These are phyloP conservation scores for Neodon shergylaensis DNA, from an alignment of 2,113 vertebrate genomes.

Conservation along the genomic window DNA sequence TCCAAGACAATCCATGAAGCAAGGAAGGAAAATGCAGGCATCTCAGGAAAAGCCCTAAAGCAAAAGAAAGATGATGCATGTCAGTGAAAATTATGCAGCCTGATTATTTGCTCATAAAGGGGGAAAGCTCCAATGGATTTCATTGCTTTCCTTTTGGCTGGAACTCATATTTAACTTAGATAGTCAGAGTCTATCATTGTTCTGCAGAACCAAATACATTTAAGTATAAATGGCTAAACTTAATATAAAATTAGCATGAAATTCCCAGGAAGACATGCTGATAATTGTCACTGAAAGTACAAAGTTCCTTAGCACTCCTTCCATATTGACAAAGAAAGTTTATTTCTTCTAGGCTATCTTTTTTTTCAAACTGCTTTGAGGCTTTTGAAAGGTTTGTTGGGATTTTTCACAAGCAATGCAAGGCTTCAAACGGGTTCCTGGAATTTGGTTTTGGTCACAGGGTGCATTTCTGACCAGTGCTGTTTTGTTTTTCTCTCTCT, in stretches of 20 bases:
- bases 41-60: slow-evolving; percentile 41
- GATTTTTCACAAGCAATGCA: slow-evolving; percentile 48
- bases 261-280: slow-evolving; percentile 32
- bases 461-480: slow-evolving; percentile 37
- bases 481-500: slow-evolving; percentile 34
- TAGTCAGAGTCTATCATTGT: slow-evolving; percentile 27
- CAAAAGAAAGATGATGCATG: slow-evolving; percentile 35
- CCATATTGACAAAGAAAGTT: neutral
- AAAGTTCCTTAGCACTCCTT: slow-evolving; percentile 6
- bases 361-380: slow-evolving; percentile 49
- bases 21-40: neutral
- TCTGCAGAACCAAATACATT: slow-evolving; percentile 47
- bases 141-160: neutral
- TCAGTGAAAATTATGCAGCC: slow-evolving; percentile 1
- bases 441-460: slow-evolving; percentile 45
- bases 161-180: slow-evolving; percentile 25
- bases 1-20: slow-evolving; percentile 51
- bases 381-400: slow-evolving; percentile 20
- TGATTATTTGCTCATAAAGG: slow-evolving; percentile 47
- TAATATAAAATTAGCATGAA: slow-evolving; percentile 65
- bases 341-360: slow-evolving; percentile 22
- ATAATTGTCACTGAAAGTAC: slow-evolving; percentile 22
- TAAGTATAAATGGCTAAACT: slow-evolving; percentile 19
- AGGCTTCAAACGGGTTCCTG: neutral
- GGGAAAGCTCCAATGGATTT: slow-evolving; percentile 20